Conservation (phyloP, 2,113 vertebrate species). For the mouse (Mus musculus) region DNA sequence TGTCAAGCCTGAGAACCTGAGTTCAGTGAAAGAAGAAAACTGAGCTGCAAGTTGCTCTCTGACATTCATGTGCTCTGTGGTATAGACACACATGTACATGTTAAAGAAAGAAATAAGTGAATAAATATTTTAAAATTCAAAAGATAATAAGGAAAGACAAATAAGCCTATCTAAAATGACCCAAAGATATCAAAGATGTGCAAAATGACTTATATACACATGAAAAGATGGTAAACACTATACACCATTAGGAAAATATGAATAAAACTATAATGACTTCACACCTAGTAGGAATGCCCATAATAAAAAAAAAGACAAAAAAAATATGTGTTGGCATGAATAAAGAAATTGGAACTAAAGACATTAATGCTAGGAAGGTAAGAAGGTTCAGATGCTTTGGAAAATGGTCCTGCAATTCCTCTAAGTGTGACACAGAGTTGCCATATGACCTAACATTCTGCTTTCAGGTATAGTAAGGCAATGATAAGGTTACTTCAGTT, state of each 20-base stretch:
- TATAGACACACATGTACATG: not conserved
- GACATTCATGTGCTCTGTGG: not conserved
- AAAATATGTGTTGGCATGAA: not conserved
- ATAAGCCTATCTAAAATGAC: not conserved
- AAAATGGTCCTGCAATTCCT: not conserved
- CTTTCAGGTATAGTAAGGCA: not conserved
- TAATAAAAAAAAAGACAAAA: not conserved
- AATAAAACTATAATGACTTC: not conserved
- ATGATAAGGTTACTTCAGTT: not conserved
- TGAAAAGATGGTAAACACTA: not conserved
- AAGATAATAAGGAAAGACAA: not conserved
- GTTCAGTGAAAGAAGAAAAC: not conserved
- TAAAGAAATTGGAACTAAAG: not conserved
- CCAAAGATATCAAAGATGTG: not conserved
- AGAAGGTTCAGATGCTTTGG: not conserved
- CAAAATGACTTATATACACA: not conserved
- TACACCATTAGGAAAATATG: not conserved
- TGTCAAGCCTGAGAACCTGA: not conserved
- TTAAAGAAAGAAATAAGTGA: not conserved
- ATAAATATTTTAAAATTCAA: not conserved
- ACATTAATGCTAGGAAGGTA: not conserved
- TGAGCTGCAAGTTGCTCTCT: not conserved
- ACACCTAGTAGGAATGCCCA: not conserved
- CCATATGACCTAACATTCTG: not conserved
- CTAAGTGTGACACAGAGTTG: not conserved